These are phyloP conservation scores for Paralichthys olivaceus DNA, from an alignment of 2,113 vertebrate genomes.

Conservation along the genomic window DNA sequence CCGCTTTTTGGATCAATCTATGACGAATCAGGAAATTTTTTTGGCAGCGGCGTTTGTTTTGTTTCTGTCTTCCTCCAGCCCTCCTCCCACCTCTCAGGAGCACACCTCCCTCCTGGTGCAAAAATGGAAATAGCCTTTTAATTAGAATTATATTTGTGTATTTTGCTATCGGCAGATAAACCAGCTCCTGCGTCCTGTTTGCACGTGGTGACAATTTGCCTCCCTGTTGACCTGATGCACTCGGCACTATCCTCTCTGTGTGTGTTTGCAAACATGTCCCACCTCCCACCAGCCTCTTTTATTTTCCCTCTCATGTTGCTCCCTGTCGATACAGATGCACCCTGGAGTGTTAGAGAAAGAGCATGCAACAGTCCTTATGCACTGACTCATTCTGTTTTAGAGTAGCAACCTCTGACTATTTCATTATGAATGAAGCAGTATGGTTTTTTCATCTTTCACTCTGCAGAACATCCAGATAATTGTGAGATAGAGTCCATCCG, in stretches of 20 bases:
- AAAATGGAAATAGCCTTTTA: constrained; percentile 65
- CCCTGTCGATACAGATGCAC: constrained; percentile 12
- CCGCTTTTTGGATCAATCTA: constrained; percentile 57
- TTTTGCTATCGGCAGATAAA: constrained; percentile 31
- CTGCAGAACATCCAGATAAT: constrained; percentile 6
- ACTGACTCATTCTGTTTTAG: constrained; percentile 14
- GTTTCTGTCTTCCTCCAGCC: constrained; percentile 42
- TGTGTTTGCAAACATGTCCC: constrained; percentile 28
- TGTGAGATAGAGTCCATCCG: too few relatives aligned
- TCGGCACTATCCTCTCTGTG: constrained; percentile 28
- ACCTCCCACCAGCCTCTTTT: constrained; percentile 34
- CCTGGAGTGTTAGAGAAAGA: not conserved
- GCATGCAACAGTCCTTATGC: not conserved
- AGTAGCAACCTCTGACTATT: not conserved
- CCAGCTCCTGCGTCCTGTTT: constrained; percentile 29
- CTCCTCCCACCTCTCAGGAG: constrained; percentile 24
- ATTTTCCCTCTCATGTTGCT: constrained; percentile 12
- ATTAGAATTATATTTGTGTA: constrained; percentile 58
- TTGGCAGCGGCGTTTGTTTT: constrained; percentile 67
- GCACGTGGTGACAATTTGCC: constrained; percentile 42
- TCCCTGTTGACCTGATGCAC: constrained; percentile 50
- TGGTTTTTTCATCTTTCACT: not conserved
- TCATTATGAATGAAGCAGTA: constrained; percentile 10
- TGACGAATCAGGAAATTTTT: constrained; percentile 35
- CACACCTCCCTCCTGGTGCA: constrained; percentile 26